Evolutionary conservation across 1,140 invertebrate species (phyloP).

Genomic region (Drosophila pseudoobscura): DNA sequence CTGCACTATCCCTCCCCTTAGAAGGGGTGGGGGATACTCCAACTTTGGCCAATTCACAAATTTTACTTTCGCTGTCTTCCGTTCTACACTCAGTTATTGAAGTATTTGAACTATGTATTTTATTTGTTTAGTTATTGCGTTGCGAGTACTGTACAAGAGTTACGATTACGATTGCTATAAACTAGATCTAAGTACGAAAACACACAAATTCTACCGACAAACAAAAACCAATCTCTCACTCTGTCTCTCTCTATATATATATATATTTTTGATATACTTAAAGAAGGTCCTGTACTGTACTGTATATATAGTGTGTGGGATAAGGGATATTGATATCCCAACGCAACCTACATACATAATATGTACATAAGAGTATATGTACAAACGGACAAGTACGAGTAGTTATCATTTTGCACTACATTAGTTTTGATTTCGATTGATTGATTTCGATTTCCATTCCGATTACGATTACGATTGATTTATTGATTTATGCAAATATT

Average conservation of each 20-base stretch:
- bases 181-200: constrained; percentile 49
- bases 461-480: constrained; percentile 71
- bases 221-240: constrained; percentile 74
- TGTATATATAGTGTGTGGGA: constrained; percentile 5
- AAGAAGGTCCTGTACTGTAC: constrained; percentile 8
- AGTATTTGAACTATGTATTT: constrained; percentile 38
- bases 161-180: constrained; percentile 55
- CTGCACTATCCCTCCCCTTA: background rate
- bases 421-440: constrained; percentile 71
- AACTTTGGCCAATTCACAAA: constrained; percentile 34
- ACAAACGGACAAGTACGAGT: constrained; percentile 15
- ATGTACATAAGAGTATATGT: too few relatives aligned
- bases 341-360: background rate
- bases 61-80: constrained; percentile 28
- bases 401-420: constrained; percentile 48
- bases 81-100: constrained; percentile 18
- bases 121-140: constrained; percentile 51
- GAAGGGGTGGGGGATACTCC: background rate
- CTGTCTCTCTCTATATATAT: constrained; percentile 30
- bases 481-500: constrained; percentile 81
- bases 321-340: background rate
- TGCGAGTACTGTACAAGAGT: constrained; percentile 54
- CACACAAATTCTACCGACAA: constrained; percentile 64
- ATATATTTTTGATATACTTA: constrained; percentile 7
- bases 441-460: constrained; percentile 54